These are phyloP conservation scores for Cryptotis parvus DNA, from an alignment of 2,113 vertebrate species.

Conservation along the genomic window DNA sequence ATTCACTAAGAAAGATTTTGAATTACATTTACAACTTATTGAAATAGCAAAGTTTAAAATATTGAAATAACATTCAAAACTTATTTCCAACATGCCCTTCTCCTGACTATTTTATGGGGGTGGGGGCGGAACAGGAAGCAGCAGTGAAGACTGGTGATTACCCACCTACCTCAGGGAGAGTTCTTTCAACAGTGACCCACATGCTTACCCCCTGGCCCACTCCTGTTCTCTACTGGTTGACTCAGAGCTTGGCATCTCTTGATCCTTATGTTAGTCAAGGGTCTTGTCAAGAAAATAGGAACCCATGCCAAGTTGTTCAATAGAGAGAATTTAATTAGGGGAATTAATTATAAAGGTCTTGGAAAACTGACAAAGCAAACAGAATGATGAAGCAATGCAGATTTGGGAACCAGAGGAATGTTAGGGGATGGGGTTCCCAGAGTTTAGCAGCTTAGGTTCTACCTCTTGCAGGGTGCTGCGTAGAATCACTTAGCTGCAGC, in stretches of 20 bases:
- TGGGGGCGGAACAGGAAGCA: too few species aligned
- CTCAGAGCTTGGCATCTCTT: constrained; percentile 56
- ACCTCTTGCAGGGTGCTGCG: background rate
- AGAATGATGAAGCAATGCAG: background rate
- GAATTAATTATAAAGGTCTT: constrained; percentile 59
- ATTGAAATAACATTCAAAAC: too few species aligned
- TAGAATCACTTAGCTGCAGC: background rate
- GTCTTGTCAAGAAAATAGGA: constrained; percentile 45
- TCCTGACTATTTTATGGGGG: background rate
- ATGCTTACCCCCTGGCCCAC: background rate
- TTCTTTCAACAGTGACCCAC: background rate
- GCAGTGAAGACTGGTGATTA: background rate
- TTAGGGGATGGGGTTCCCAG: background rate
- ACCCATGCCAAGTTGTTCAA: constrained; percentile 45
- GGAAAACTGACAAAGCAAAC: constrained; percentile 55
- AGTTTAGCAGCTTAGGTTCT: background rate
- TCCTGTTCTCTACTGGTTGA: constrained; percentile 22
- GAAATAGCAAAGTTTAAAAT: too few species aligned
- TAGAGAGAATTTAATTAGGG: constrained; percentile 61
- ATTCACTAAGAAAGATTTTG: background rate
- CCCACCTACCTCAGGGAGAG: background rate
- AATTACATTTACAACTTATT: background rate
- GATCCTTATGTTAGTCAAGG: constrained; percentile 27
- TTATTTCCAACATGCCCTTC: background rate
- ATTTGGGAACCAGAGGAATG: background rate